A percentile compares a stretch with the other conserved stretches of the same genome.
Evolutionary conservation across 1,140 invertebrate species (phyloP).

Genomic region (Drosophila pectinifera): DNA sequence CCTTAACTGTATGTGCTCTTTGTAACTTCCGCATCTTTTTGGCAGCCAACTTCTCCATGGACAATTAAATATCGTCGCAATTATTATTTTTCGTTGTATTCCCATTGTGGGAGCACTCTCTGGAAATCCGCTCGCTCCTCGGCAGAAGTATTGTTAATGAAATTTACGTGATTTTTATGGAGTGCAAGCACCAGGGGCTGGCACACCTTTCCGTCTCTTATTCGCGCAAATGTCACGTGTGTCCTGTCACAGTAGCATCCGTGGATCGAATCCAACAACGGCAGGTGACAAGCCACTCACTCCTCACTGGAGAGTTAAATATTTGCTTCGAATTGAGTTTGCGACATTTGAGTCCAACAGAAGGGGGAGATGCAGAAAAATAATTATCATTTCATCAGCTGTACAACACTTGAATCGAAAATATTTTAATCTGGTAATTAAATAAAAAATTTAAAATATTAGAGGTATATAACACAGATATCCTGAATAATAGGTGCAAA

Average conservation of each 20-base stretch:
- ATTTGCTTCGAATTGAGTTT: constrained; percentile 38
- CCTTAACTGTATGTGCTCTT: not conserved
- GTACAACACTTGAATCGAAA: not conserved
- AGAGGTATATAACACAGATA: too few relatives aligned
- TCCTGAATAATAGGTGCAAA: too few relatives aligned
- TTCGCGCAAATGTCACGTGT: constrained; percentile 65
- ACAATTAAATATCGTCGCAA: constrained; percentile 75
- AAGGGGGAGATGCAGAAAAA: not conserved
- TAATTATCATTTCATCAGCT: not conserved
- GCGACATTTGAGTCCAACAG: not conserved
- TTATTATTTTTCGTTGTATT: constrained; percentile 64
- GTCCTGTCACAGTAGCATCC: constrained; percentile 43
- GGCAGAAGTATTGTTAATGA: constrained; percentile 66
- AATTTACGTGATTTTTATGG: constrained; percentile 75
- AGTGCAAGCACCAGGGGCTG: constrained; percentile 44
- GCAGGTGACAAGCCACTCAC: constrained; percentile 29
- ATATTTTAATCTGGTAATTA: too few relatives aligned
- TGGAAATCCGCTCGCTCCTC: constrained; percentile 20
- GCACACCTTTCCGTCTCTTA: constrained; percentile 27
- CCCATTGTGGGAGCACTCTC: constrained; percentile 21
- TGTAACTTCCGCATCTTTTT: constrained; percentile 50
- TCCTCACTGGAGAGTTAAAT: constrained; percentile 26
- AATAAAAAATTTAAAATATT: too few relatives aligned
- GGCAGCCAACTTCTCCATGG: constrained; percentile 49
- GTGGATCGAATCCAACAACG: constrained; percentile 3